Percentiles rank a stretch among this genome's conserved stretches.
phyloP scores from a whole-genome alignment of 1,140 invertebrate genomes.

The Drosophila tani region DNA sequence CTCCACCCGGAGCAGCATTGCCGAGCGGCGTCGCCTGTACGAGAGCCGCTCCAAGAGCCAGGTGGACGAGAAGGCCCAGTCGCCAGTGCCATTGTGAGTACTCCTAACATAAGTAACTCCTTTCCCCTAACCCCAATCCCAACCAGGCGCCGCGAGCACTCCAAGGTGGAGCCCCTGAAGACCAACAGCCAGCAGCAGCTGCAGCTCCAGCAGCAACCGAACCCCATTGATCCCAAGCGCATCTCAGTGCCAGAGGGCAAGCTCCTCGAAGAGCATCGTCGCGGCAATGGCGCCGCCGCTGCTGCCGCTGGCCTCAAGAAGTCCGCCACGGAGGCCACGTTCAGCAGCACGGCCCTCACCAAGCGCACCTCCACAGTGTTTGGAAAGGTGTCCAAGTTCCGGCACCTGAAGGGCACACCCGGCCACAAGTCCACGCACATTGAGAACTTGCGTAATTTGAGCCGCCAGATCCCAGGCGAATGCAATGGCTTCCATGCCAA shows the following conservation, averaged over 20 bases:
- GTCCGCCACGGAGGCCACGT: slow-evolving; percentile 87
- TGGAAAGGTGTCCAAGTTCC: slow-evolving; percentile 96
- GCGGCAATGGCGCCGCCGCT: slow-evolving; percentile 56
- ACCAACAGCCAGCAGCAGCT: slow-evolving; percentile 53
- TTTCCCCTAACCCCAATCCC: neutral
- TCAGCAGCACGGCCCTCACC: slow-evolving; percentile 85
- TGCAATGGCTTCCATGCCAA: slow-evolving; percentile 97
- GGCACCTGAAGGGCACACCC: slow-evolving; percentile 95
- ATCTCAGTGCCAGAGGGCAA: slow-evolving; percentile 82
- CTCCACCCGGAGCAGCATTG: slow-evolving; percentile 89
- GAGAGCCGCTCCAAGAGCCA: slow-evolving; percentile 89
- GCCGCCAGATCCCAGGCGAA: slow-evolving; percentile 95
- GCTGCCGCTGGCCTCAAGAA: slow-evolving; percentile 63
- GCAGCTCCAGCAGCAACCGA: slow-evolving; percentile 29
- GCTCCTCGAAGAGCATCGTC: slow-evolving; percentile 71
- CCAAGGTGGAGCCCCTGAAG: slow-evolving; percentile 75
- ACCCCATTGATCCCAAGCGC: slow-evolving; percentile 66
- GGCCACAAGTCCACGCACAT: slow-evolving; percentile 96
- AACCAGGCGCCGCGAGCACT: slow-evolving; percentile 72
- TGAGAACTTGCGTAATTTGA: slow-evolving; percentile 96
- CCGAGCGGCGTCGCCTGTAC: slow-evolving; percentile 91
- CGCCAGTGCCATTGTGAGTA: slow-evolving; percentile 89
- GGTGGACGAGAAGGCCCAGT: slow-evolving; percentile 88
- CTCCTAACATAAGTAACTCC: neutral
- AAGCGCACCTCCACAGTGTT: slow-evolving; percentile 95